phyloP scores from a whole-genome alignment of 2,888 invertebrate species.

The Exephanes ischioxanthus region DNA sequence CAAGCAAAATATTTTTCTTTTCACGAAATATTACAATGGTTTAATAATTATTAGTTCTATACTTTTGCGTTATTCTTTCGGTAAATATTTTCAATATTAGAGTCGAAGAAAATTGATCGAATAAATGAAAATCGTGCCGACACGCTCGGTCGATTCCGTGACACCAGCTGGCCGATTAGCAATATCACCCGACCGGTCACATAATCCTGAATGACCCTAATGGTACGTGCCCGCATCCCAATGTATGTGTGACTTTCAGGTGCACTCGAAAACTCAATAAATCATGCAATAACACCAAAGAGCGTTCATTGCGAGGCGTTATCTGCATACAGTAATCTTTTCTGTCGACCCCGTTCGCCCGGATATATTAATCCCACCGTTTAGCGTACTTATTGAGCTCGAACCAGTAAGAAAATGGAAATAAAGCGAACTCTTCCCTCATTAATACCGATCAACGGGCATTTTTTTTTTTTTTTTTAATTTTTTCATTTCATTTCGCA shows the following conservation, averaged over 20 bases:
- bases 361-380: slow-evolving; percentile 57
- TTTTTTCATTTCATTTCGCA: background rate
- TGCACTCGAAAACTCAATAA: slow-evolving; percentile 15
- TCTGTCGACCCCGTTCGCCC: slow-evolving; percentile 4
- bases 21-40: too few relatives aligned
- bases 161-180: too few relatives aligned
- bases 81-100: too few relatives aligned
- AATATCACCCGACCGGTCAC: too few relatives aligned
- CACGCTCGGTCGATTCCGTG: too few relatives aligned
- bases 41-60: too few relatives aligned
- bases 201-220: background rate
- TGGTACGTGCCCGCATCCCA: slow-evolving; percentile 28
- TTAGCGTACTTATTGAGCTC: slow-evolving; percentile 69
- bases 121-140: too few relatives aligned
- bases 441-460: slow-evolving; percentile 4
- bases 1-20: too few relatives aligned
- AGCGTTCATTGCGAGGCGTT: slow-evolving; percentile 8
- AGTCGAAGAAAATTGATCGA: too few relatives aligned
- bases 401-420: slow-evolving; percentile 13
- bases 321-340: slow-evolving; percentile 8
- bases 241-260: slow-evolving; percentile 15
- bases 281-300: slow-evolving; percentile 17
- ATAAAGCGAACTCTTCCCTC: background rate
- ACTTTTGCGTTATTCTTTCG: too few relatives aligned
- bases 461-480: slow-evolving; percentile 1